These are phyloP conservation scores for Rhysida immarginata DNA, from an alignment of 1,140 invertebrate species.

Conservation along the genomic window DNA sequence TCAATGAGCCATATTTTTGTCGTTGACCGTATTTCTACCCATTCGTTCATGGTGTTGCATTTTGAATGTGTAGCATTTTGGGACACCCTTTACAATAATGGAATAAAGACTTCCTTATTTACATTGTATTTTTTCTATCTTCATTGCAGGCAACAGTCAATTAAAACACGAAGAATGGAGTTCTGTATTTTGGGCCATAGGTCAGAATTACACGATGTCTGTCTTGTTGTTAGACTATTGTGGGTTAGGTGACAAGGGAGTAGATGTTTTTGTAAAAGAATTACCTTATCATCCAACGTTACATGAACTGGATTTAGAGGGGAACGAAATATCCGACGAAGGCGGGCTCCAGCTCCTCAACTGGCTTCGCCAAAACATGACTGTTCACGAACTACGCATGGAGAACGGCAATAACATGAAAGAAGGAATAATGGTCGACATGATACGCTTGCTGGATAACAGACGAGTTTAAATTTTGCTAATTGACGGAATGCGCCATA, in stretches of 20 bases:
- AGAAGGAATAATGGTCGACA: background rate
- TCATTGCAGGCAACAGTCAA: constrained; percentile 3
- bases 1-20: too few species aligned
- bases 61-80: too few species aligned
- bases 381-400: background rate
- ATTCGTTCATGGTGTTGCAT: too few species aligned
- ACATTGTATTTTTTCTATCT: background rate
- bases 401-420: background rate
- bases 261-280: background rate
- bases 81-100: too few species aligned
- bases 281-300: background rate
- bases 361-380: background rate
- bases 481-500: too few species aligned
- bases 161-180: background rate
- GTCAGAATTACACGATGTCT: background rate
- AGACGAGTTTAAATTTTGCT: background rate
- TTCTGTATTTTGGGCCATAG: background rate
- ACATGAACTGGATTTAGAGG: background rate
- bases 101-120: too few species aligned
- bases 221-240: constrained; percentile 1
- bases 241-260: background rate
- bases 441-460: background rate
- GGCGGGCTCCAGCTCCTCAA: background rate
- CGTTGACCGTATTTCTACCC: too few species aligned
- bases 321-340: background rate